Evolutionary conservation across 1,140 invertebrate species (phyloP), one percentile per base, ranked within the genome.

Genomic region (Cotesia glomerata): DNA sequence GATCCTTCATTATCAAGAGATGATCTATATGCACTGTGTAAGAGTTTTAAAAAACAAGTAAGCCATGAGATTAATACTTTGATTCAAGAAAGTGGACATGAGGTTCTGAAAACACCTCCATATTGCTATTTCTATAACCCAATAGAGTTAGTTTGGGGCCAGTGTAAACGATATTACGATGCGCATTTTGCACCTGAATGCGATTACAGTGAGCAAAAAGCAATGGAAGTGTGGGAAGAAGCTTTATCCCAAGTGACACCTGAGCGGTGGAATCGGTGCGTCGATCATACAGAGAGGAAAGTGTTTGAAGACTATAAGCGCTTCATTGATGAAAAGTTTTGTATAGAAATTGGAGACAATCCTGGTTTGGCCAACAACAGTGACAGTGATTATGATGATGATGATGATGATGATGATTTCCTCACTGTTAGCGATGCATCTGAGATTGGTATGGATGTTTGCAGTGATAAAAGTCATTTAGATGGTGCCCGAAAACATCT

Each of bases 91-190:
- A 34, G 18, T n/a, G 75, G 71, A 0, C 74, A 77, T 54, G 49
- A 58, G 18, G 74, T 83, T 26, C 49, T 81, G 16, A 64, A 81
- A 54, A 64, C 85, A 32, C 81, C 84, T 5, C 81, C 82, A 11
- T 85, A 83, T 64, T 80, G 83, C 65, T 80, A 78, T 59, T 75
- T 81, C 56, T 74, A 83, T 5, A 85, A 85, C 71, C 77, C 84
- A n/a, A 86, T 85, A 39, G 81, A 86, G 73, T 66, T 82, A 1
- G 76, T 82, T 54, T 85, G 82, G 81, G 77, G 65, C n/a, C 56
- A 78, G 34, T 72, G 78, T 7, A 84, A 86, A 71, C 18, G 70
- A 51, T 39, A 71, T 11, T 75, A 58, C 35, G 64, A 66, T 52
- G 26, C n/a, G 13, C 8, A 49, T 51, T 39, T 66, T 7, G 64